phyloP scores from a whole-genome alignment of 2,797 vertebrate genomes.

The Chloroceryle inda region DNA sequence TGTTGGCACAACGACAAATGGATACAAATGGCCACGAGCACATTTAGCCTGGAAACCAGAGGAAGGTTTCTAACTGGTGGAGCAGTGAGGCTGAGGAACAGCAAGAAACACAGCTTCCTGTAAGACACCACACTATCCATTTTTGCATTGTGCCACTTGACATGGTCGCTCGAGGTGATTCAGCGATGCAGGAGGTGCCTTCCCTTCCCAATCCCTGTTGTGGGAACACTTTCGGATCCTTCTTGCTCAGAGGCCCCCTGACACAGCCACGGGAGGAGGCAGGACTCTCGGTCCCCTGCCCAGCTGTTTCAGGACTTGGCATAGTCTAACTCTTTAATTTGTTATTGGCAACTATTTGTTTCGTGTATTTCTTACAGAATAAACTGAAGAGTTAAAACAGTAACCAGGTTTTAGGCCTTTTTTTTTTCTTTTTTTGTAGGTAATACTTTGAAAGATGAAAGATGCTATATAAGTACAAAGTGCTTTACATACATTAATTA shows the following conservation, averaged over 20 bases:
- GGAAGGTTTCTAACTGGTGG: neutral
- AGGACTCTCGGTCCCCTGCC: neutral
- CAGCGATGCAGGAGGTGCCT: neutral
- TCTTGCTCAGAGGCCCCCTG: neutral
- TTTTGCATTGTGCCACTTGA: neutral
- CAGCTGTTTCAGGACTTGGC: neutral
- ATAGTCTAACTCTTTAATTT: neutral
- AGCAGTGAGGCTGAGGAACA: neutral
- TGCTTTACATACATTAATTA: conserved; percentile 67
- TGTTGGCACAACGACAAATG: conserved; percentile 68
- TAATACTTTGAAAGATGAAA: conserved; percentile 36
- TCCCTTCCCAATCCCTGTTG: neutral
- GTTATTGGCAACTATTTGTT: conserved; percentile 15
- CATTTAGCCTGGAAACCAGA: conserved; percentile 12
- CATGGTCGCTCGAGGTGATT: neutral
- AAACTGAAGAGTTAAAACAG: conserved; percentile 9
- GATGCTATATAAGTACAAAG: neutral
- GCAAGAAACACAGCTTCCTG: neutral
- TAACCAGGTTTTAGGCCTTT: neutral
- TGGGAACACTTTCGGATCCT: neutral
- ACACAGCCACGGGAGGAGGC: neutral
- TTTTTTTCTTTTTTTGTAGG: neutral
- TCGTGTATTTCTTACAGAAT: neutral
- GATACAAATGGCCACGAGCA: conserved; percentile 49
- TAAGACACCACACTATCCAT: neutral